These are phyloP conservation scores for Mus spretus DNA, from an alignment of 2,797 vertebrate genomes.

Conservation along the genomic window DNA sequence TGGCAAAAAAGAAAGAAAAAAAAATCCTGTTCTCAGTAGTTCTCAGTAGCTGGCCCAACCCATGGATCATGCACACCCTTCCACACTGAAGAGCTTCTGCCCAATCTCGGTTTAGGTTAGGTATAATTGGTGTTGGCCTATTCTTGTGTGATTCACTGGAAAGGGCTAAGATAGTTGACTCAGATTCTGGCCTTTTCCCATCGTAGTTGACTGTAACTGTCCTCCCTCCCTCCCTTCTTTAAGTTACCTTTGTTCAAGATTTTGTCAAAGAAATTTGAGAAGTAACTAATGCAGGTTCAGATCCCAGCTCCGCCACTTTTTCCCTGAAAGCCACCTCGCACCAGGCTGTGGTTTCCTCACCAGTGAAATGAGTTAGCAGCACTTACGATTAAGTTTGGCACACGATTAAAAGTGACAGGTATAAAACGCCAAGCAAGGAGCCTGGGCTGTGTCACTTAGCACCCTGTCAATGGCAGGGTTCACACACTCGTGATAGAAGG, in stretches of 20 bases:
- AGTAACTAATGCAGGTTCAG: not conserved
- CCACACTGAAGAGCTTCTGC: not conserved
- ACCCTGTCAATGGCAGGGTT: not conserved
- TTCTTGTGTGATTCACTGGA: not conserved
- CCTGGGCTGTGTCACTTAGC: not conserved
- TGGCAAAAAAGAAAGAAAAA: not conserved
- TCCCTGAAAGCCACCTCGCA: not conserved
- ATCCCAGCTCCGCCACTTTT: not conserved
- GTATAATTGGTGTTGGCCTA: not conserved
- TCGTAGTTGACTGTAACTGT: not conserved
- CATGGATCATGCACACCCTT: not conserved
- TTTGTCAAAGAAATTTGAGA: not conserved
- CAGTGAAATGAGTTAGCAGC: not conserved
- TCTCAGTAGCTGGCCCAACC: not conserved
- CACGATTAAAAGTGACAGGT: not conserved
- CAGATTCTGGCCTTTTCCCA: too few relatives aligned
- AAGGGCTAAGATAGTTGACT: not conserved
- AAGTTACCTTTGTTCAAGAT: not conserved
- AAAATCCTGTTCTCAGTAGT: not conserved
- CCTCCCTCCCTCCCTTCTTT: not conserved
- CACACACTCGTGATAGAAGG: not conserved
- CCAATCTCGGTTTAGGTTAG: not conserved
- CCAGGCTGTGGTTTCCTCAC: not conserved
- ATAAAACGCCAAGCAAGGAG: not conserved
- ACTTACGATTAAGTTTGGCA: too few relatives aligned